A percentile compares a stretch with the other conserved stretches of the same genome.
Evolutionary conservation across 2,113 vertebrate species (phyloP).

Genomic region (Chaetodon trifascialis): DNA sequence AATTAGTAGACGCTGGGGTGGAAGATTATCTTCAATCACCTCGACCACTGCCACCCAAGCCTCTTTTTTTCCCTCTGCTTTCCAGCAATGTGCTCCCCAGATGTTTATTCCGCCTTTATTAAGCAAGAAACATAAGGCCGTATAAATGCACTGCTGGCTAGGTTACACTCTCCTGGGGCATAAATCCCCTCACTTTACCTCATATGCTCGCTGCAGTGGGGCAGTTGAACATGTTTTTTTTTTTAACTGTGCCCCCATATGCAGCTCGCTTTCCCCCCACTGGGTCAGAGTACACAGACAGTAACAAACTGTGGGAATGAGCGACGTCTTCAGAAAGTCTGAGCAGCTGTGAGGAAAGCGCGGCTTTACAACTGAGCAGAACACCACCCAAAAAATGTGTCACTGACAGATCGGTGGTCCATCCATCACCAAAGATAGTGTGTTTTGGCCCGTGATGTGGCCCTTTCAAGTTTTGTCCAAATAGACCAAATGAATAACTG

Average conservation of each 20-base stretch:
- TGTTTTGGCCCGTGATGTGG: conserved; percentile 51
- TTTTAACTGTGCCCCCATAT: conserved; percentile 66
- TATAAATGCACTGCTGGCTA: conserved; percentile 80
- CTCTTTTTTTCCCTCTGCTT: conserved; percentile 64
- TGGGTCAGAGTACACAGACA: conserved; percentile 56
- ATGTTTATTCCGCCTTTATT: conserved; percentile 84
- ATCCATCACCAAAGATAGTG: conserved; percentile 55
- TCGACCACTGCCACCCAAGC: conserved; percentile 75
- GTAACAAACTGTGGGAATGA: conserved; percentile 68
- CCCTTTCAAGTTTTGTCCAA: conserved; percentile 60
- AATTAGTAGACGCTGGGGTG: conserved; percentile 74
- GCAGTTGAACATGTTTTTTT: conserved; percentile 48
- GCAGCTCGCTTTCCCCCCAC: conserved; percentile 55
- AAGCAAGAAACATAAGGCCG: conserved; percentile 77
- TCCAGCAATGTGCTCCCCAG: conserved; percentile 84
- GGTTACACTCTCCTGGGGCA: conserved; percentile 69
- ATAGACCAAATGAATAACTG: conserved; percentile 58
- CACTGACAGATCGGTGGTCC: conserved; percentile 38
- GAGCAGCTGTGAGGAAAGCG: conserved; percentile 59
- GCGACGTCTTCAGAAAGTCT: conserved; percentile 45
- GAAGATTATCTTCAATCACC: conserved; percentile 79
- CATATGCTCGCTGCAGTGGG: conserved; percentile 46
- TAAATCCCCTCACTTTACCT: conserved; percentile 76
- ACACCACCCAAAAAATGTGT: conserved; percentile 62
- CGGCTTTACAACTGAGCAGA: conserved; percentile 18